Conservation (phyloP, 2,888 invertebrate genomes). For the Synanthedon myopaeformis region DNA sequence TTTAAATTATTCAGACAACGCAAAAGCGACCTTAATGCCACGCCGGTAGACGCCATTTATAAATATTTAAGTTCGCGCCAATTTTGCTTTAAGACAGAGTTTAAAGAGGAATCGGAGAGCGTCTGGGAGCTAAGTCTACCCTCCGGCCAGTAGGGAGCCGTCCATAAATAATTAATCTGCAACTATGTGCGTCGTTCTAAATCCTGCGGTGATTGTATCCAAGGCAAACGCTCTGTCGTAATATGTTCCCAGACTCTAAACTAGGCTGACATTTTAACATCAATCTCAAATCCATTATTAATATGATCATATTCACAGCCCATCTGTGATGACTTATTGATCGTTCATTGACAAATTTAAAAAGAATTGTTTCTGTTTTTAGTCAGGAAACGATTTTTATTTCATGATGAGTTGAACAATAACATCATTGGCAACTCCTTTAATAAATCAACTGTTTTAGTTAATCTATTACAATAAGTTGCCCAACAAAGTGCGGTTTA, state of each 20-base stretch:
- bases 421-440: too few relatives aligned
- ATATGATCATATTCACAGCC: too few relatives aligned
- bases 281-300: too few relatives aligned
- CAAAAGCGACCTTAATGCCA: constrained; percentile 56
- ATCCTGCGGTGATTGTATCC: constrained; percentile 24
- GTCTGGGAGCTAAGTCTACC: constrained; percentile 64
- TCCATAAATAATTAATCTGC: constrained; percentile 68
- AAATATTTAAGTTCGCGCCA: constrained; percentile 57
- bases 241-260: background rate
- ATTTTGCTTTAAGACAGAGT: constrained; percentile 64
- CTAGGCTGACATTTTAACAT: too few relatives aligned
- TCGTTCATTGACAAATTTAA: too few relatives aligned
- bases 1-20: constrained; percentile 58
- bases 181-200: constrained; percentile 58
- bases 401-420: too few relatives aligned
- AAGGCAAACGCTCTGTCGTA: background rate
- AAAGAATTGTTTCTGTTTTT: too few relatives aligned
- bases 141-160: constrained; percentile 41
- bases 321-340: too few relatives aligned
- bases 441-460: too few relatives aligned
- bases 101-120: constrained; percentile 57
- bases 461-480: too few relatives aligned
- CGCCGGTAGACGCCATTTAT: constrained; percentile 45
- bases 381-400: too few relatives aligned
- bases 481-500: too few relatives aligned